Conservation (phyloP, 2,888 invertebrate species). For the Pyrgus malvae region DNA sequence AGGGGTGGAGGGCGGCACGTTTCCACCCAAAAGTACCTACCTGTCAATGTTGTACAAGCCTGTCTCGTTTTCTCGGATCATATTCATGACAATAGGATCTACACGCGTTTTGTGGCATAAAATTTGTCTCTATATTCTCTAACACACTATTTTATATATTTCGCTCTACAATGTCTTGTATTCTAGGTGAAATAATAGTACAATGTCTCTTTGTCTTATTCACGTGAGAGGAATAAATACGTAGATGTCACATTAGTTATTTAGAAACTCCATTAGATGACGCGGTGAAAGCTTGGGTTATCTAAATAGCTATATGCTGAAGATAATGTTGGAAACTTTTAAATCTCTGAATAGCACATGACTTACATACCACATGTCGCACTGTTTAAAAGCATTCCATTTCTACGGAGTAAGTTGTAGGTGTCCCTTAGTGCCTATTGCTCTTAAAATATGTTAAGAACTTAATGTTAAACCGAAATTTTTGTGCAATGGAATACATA, state of each 20-base stretch:
- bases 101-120: conserved; percentile 2
- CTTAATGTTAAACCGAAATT: no score
- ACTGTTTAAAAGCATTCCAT: conserved; percentile 16
- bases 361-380: neutral
- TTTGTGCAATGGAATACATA: no score
- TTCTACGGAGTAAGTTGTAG: neutral
- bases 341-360: neutral
- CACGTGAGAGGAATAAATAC: neutral
- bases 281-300: neutral
- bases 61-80: conserved; percentile 4
- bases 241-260: neutral
- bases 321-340: neutral
- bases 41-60: conserved; percentile 8
- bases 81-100: neutral
- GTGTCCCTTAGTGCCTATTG: no score
- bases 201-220: no score
- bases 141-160: neutral
- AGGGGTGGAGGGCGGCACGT: conserved; percentile 34
- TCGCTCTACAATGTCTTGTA: neutral
- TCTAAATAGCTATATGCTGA: conserved; percentile 6
- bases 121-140: neutral
- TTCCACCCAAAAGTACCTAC: neutral
- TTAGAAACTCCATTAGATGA: conserved; percentile 9
- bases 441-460: no score
- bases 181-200: no score